Conservation (phyloP, 2,113 vertebrate genomes). For the Progne subis region DNA sequence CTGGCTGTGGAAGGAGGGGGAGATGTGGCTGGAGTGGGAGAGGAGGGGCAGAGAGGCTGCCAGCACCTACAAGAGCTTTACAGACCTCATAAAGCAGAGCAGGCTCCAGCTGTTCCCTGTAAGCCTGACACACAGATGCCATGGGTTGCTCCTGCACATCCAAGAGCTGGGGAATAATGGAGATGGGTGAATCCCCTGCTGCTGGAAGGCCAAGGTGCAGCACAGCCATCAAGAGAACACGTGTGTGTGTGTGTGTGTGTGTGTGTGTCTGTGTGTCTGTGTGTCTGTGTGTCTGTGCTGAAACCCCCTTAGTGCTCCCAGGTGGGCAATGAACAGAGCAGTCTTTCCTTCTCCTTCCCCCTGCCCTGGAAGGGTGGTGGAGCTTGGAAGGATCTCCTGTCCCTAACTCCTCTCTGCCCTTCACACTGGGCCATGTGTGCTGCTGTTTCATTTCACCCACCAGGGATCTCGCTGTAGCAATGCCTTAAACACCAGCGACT, state of each 20-base stretch:
- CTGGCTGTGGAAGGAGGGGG: neutral
- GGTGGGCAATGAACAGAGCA: accelerated
- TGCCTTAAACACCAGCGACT: neutral
- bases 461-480: neutral
- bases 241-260: neutral
- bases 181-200: neutral
- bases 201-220: neutral
- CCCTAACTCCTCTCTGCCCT: neutral
- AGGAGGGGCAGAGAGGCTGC: neutral
- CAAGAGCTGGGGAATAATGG: neutral
- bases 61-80: neutral
- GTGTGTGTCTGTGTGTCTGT: neutral
- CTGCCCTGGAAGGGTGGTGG: neutral
- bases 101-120: neutral
- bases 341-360: neutral
- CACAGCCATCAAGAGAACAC: neutral
- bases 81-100: neutral
- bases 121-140: accelerated
- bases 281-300: neutral
- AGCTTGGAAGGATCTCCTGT: neutral
- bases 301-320: neutral
- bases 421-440: accelerated
- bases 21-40: neutral
- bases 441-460: neutral
- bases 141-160: neutral